phyloP scores from a whole-genome alignment of 2,888 invertebrate genomes.

The Ceriagrion tenellum region DNA sequence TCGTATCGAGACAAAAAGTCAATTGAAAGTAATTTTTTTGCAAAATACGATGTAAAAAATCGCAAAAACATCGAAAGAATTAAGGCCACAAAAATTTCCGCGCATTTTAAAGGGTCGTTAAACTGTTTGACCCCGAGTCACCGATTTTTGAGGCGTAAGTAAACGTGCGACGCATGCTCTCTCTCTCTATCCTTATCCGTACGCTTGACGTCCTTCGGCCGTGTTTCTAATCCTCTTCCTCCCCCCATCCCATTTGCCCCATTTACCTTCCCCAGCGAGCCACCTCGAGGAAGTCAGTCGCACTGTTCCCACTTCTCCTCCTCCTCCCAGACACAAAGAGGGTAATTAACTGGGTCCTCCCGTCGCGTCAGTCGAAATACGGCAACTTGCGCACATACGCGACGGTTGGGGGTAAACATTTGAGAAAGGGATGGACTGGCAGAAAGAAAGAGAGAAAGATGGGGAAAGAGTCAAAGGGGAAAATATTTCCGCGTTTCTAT shows the following conservation, averaged over 20 bases:
- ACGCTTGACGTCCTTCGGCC: neutral
- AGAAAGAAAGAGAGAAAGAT: no score
- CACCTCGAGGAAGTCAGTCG: neutral
- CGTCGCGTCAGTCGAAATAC: neutral
- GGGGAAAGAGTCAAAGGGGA: neutral
- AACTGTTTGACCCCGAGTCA: no score
- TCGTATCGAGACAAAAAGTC: no score
- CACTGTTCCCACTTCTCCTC: neutral
- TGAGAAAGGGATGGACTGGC: neutral
- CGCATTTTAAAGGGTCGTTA: no score
- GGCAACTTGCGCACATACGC: neutral
- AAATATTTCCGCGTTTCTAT: neutral
- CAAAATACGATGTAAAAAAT: no score
- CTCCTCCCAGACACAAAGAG: neutral
- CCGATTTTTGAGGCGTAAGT: neutral
- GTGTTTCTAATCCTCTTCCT: neutral
- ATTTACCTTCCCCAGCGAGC: neutral
- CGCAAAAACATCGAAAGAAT: no score
- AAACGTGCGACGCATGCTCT: neutral
- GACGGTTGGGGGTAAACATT: neutral
- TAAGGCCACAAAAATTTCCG: no score
- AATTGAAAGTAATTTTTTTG: no score
- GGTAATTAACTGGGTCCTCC: neutral
- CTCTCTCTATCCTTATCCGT: neutral
- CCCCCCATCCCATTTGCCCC: neutral